These are phyloP conservation scores for Halictus quadricinctus DNA, from an alignment of 2,888 invertebrate species.

Conservation along the genomic window DNA sequence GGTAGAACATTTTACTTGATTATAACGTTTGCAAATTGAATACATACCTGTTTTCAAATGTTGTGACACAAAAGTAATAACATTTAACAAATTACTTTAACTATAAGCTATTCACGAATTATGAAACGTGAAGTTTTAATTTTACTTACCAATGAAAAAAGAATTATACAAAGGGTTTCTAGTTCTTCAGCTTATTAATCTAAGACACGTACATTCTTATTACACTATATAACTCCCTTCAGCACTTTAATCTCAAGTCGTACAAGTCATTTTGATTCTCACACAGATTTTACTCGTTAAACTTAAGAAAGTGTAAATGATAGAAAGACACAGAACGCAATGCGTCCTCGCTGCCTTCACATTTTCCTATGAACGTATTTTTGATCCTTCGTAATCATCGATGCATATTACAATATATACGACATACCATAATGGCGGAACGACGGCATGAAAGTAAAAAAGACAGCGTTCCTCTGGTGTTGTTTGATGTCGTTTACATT, in stretches of 20 bases:
- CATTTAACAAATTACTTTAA: background rate
- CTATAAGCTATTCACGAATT: background rate
- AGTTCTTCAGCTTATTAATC: conserved; percentile 35
- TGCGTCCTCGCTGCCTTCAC: conserved; percentile 28
- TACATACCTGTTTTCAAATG: conserved; percentile 3
- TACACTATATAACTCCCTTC: conserved; percentile 31
- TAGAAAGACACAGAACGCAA: conserved; percentile 26
- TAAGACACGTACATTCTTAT: conserved; percentile 41
- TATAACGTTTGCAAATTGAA: background rate
- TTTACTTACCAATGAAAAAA: conserved; percentile 41
- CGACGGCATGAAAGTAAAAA: conserved; percentile 41
- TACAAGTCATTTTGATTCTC: conserved; percentile 19
- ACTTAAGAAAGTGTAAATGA: conserved; percentile 28
- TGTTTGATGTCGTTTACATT: conserved; percentile 21
- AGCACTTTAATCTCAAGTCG: conserved; percentile 39
- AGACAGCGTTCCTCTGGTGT: conserved; percentile 7
- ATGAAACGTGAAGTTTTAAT: background rate
- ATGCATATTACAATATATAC: conserved; percentile 45
- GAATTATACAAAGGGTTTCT: conserved; percentile 31
- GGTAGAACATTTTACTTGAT: conserved; percentile 7
- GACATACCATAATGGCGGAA: conserved; percentile 50
- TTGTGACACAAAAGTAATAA: background rate
- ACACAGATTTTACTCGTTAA: conserved; percentile 30
- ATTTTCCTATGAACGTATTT: conserved; percentile 36
- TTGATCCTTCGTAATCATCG: conserved; percentile 42